Evolutionary conservation across 2,888 invertebrate species (phyloP), one percentile per base, ranked within the genome.

Genomic region (Embidobia sp.): DNA sequence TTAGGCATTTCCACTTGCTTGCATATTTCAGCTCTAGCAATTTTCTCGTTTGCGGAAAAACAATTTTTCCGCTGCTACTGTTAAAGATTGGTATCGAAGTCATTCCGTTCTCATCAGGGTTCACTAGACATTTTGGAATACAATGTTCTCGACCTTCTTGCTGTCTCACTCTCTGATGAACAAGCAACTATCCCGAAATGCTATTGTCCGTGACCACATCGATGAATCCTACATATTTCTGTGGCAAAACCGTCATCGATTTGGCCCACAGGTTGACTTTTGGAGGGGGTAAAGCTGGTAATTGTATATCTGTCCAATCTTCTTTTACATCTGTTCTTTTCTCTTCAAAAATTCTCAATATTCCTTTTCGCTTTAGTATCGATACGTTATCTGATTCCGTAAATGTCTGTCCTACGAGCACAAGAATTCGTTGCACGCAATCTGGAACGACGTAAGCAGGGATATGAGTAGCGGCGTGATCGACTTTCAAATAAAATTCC

Each of bases 321-420:
- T 37, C 35, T 18, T 42, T 7, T 29, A 2, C 2, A 4, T n/a
- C 19, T 7, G 15, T 22, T 10, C 7, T 16, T 10, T 42, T 16
- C 10, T 42, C 42, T 10, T 66, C 10, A 22, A 53, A 53, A 27
- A 66, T 44, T 16, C 42, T 31, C 1, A 64, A n/a, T 1, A 15
- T 1, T n/a, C 33, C 64, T 22, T 13, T 19, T 31, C 51, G 13
- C 1, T 19, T 31, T 0, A 51, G 13, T 3, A 15, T 7, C 1
- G 33, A 53, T 5, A 66, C 1, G n/a, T 53, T 16, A 0, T 31
- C 11, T 5, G 8, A n/a, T n/a, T 67, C 46, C 0, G 55, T 67
- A 11, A 67, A 57, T 4, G 48, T 37, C 4, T 67, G 67, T 19
- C 67, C 67, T 0, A 67, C 40, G 0, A 57, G 10, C 4, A 67